Conservation (phyloP, 2,113 vertebrate genomes). For the Eira barbara region DNA sequence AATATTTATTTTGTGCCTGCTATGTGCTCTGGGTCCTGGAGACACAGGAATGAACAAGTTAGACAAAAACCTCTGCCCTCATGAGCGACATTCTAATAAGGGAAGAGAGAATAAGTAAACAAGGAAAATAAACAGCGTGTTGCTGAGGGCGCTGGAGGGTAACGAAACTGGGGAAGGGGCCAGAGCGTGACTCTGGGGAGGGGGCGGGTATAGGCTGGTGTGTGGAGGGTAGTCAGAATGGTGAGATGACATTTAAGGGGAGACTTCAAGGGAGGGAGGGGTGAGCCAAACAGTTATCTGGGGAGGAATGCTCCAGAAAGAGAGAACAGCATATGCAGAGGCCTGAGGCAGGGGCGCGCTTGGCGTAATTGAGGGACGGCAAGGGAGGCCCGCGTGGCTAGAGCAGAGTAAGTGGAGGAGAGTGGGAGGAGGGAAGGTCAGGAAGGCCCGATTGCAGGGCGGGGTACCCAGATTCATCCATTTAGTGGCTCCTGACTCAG, state of each 20-base stretch:
- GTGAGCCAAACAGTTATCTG: not conserved
- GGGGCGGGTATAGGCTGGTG: not conserved
- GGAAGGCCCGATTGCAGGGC: not conserved
- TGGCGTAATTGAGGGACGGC: not conserved
- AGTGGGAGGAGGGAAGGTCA: not conserved
- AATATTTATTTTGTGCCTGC: not conserved
- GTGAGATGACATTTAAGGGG: not conserved
- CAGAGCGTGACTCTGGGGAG: not conserved
- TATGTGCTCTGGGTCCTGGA: not conserved
- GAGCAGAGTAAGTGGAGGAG: not conserved
- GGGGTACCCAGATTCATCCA: not conserved
- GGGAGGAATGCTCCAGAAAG: not conserved
- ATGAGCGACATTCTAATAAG: not conserved
- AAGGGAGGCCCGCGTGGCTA: not conserved
- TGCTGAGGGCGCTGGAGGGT: not conserved
- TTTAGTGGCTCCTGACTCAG: not conserved
- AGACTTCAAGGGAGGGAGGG: not conserved
- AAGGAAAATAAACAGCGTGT: not conserved
- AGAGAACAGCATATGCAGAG: not conserved
- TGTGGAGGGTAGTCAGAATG: not conserved
- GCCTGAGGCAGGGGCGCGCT: not conserved
- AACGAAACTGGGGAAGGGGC: not conserved
- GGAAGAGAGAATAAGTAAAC: not conserved
- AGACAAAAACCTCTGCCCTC: not conserved
- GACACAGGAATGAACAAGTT: not conserved